These are phyloP conservation scores for Drosophila glabriapex DNA, from an alignment of 2,888 invertebrate genomes.

Conservation along the genomic window DNA sequence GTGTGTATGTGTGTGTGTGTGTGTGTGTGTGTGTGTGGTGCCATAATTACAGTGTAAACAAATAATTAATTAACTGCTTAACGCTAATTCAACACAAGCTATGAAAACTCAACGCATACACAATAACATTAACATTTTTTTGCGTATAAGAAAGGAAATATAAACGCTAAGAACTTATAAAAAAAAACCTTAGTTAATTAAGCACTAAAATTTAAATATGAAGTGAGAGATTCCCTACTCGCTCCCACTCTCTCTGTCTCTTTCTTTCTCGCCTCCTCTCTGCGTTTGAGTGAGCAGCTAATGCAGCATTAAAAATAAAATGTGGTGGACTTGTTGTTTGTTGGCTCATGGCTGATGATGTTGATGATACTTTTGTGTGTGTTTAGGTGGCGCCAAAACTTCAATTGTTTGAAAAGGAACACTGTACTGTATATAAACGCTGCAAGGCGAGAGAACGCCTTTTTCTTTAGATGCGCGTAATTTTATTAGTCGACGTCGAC, in stretches of 20 bases:
- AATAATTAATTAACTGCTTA: slow-evolving; percentile 65
- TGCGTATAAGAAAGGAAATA: slow-evolving; percentile 40
- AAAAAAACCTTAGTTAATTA: slow-evolving; percentile 63
- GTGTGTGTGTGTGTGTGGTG: slow-evolving; percentile 24
- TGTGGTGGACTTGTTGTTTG: slow-evolving; percentile 49
- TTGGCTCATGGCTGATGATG: slow-evolving; percentile 47
- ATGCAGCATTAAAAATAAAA: slow-evolving; percentile 57
- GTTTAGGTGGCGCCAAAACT: slow-evolving; percentile 46
- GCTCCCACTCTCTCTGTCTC: slow-evolving; percentile 7
- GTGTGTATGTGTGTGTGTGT: slow-evolving; percentile 7
- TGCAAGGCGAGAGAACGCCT: not conserved
- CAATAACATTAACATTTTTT: slow-evolving; percentile 44
- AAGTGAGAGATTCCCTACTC: slow-evolving; percentile 68
- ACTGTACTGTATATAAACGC: slow-evolving; percentile 45
- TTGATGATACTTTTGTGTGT: slow-evolving; percentile 37
- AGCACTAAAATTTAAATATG: slow-evolving; percentile 67
- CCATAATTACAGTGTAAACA: slow-evolving; percentile 51
- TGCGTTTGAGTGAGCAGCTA: slow-evolving; percentile 37
- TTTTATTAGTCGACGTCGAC: slow-evolving; percentile 84
- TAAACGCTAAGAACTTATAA: slow-evolving; percentile 57
- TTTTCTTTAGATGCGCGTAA: slow-evolving; percentile 76
- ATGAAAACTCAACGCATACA: slow-evolving; percentile 54
- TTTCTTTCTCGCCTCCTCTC: not conserved
- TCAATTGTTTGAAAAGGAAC: slow-evolving; percentile 65
- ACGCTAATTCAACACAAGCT: slow-evolving; percentile 59